These are phyloP conservation scores for Prosopocoilus inquinatus DNA, from an alignment of 2,888 invertebrate species.

Conservation along the genomic window DNA sequence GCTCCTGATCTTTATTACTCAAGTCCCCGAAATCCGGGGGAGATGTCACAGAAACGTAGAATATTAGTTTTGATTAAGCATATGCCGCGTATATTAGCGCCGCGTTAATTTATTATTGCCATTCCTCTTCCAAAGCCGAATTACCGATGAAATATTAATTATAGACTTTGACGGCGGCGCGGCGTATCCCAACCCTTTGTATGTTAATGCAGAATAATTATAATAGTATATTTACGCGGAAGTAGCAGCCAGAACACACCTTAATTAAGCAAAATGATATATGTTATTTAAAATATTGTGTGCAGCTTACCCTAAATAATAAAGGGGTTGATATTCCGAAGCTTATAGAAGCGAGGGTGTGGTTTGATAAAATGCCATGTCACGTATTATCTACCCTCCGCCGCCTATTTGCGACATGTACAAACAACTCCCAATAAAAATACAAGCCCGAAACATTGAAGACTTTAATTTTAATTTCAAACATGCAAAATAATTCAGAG, in stretches of 20 bases:
- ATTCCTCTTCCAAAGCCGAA: background rate
- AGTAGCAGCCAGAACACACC: slow-evolving; percentile 2
- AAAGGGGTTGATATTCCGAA: slow-evolving; percentile 1
- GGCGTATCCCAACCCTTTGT: too few species aligned
- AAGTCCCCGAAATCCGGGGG: background rate
- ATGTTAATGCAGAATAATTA: too few species aligned
- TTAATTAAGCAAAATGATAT: slow-evolving; percentile 12
- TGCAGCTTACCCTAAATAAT: background rate
- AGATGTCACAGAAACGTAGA: background rate
- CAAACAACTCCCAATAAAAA: too few species aligned
- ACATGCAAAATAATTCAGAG: too few species aligned
- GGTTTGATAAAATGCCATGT: too few species aligned
- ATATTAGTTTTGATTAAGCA: slow-evolving; percentile 1
- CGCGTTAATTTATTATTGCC: slow-evolving; percentile 2
- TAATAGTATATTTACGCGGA: too few species aligned
- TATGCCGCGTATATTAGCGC: slow-evolving; percentile 3
- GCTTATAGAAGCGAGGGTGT: background rate
- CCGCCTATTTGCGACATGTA: too few species aligned
- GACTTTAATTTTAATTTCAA: too few species aligned
- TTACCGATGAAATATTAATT: slow-evolving; percentile 1
- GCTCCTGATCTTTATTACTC: too few species aligned
- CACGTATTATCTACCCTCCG: too few species aligned
- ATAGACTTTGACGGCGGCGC: background rate
- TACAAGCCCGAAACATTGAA: too few species aligned
- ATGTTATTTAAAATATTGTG: slow-evolving; percentile 13